Conservation (phyloP, 2,113 vertebrate genomes). For the Elaphurus davidianus region DNA sequence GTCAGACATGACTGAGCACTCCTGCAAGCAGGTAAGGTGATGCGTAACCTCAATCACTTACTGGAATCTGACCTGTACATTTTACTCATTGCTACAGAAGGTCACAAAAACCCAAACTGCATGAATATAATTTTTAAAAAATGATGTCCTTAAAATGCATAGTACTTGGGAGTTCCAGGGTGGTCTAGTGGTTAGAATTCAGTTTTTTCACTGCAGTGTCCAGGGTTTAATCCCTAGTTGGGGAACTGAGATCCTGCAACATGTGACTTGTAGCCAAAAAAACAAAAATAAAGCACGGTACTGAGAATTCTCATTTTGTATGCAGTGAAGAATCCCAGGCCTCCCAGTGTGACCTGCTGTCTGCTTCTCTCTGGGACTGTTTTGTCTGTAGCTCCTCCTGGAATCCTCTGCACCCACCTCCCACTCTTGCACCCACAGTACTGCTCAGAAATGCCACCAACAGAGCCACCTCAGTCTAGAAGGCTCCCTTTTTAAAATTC, state of each 20-base stretch:
- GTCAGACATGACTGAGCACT: neutral
- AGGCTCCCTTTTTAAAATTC: neutral
- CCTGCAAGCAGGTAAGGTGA: conserved; percentile 55
- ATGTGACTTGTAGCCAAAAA: neutral
- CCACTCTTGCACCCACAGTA: neutral
- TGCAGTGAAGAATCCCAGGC: neutral
- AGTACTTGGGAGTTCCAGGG: no score
- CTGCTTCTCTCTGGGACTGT: conserved; percentile 13
- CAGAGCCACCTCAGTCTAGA: neutral
- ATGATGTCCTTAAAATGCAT: conserved; percentile 56
- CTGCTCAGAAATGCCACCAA: conserved; percentile 41
- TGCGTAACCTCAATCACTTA: conserved; percentile 21
- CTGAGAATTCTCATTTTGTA: conserved; percentile 34
- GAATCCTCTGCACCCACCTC: neutral
- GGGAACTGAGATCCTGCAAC: neutral
- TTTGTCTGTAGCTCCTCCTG: neutral
- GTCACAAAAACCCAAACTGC: conserved; percentile 49
- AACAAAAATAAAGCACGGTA: neutral
- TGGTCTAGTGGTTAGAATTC: neutral
- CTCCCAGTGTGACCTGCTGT: conserved; percentile 24
- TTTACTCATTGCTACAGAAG: neutral
- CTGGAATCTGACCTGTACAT: neutral
- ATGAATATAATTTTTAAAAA: conserved; percentile 51
- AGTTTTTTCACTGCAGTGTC: neutral
- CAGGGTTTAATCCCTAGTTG: neutral